Evolutionary conservation across 2,113 vertebrate genomes (phyloP).

Genomic region (Orycteropus afer): DNA sequence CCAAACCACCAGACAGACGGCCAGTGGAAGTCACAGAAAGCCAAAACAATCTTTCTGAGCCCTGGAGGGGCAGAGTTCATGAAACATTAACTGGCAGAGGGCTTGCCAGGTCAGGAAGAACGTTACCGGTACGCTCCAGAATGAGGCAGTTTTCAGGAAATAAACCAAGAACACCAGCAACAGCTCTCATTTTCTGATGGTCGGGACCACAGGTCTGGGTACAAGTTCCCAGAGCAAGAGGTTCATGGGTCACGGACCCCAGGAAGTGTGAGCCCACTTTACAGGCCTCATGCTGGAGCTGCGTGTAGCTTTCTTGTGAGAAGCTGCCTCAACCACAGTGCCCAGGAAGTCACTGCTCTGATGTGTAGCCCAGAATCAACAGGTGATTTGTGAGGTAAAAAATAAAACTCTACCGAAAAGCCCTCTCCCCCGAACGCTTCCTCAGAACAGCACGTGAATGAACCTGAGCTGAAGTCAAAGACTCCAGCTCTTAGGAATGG

Average conservation of each 20-base stretch:
- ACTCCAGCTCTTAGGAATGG: background rate
- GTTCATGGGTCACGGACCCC: background rate
- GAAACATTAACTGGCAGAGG: background rate
- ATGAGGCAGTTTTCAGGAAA: background rate
- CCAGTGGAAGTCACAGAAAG: background rate
- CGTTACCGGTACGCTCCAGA: background rate
- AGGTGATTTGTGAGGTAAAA: background rate
- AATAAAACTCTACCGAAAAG: background rate
- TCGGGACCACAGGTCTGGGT: rapidly evolving
- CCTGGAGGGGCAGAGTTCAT: background rate
- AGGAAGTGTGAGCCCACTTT: background rate
- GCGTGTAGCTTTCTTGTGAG: background rate
- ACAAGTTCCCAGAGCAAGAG: background rate
- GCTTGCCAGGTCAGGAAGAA: background rate
- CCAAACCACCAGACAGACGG: background rate
- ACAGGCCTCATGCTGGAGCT: background rate
- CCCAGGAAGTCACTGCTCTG: background rate
- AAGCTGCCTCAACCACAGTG: background rate
- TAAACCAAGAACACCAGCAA: background rate
- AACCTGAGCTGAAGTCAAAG: background rate
- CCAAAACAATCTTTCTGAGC: background rate
- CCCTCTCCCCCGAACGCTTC: background rate
- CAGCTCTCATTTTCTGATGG: background rate
- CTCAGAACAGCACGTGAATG: background rate
- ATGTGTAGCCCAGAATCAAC: background rate